Conservation (phyloP, 35 echinoderm and acorn worm genomes). For the Ptychodera flava region DNA sequence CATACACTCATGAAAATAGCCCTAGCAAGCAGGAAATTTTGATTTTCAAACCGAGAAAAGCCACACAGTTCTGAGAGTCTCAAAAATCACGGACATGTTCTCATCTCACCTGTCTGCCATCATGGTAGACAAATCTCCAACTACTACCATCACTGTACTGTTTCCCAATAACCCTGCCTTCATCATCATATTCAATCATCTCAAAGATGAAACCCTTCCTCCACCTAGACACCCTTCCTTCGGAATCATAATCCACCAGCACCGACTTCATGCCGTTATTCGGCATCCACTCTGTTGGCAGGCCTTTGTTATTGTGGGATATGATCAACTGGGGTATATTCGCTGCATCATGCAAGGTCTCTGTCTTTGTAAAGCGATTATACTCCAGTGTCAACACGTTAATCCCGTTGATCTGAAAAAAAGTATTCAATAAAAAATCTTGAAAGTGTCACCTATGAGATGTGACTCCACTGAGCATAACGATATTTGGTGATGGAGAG, state of each 20-base stretch:
- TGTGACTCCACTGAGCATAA: no score
- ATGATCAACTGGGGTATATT: conserved; percentile 45
- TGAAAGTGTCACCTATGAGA: no score
- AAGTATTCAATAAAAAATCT: neutral
- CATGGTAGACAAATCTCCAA: conserved; percentile 61
- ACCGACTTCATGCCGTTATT: conserved; percentile 26
- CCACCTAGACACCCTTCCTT: conserved; percentile 65
- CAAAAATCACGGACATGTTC: no score
- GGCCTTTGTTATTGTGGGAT: conserved; percentile 37
- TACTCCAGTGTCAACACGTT: conserved; percentile 69
- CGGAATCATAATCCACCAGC: conserved; percentile 61
- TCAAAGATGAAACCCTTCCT: conserved; percentile 67
- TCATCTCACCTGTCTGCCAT: conserved; percentile 41
- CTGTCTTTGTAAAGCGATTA: conserved; percentile 53
- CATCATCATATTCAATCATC: conserved; percentile 48
- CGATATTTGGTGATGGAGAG: no score
- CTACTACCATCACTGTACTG: conserved; percentile 29
- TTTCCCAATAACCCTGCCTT: conserved; percentile 39
- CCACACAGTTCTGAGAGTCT: no score
- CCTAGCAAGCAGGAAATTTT: no score
- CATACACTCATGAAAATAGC: no score
- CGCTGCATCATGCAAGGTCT: conserved; percentile 39
- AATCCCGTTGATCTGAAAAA: conserved; percentile 63
- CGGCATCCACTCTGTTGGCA: conserved; percentile 50
- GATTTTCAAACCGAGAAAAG: no score